Evolutionary conservation across 1,140 invertebrate species (phyloP), one percentile per base, ranked within the genome.

Genomic region (Drosophila oshimai): DNA sequence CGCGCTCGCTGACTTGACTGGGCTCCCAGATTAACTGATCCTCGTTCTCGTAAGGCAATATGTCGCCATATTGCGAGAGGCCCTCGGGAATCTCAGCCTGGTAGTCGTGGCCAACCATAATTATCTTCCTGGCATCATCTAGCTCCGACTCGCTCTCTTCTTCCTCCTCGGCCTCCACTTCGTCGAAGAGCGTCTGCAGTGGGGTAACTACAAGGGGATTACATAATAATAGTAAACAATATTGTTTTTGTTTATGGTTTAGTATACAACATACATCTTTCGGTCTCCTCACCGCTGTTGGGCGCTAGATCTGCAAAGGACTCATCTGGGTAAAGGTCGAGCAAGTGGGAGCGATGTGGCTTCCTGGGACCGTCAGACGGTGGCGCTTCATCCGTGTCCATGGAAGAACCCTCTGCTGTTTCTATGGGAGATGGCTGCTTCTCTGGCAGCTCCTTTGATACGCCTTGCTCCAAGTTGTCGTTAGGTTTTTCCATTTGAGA

Each of bases 1-100:
- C 93, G 44, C 93, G 92, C 84, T 96, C 95, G 17, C 93, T 93
- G 39, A 98, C 92, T 67, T 94, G 93, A 75, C 92, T 93, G 1
- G 98, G 98, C 91, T 98, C 96, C 98, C 98, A 99, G 1, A 99
- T 91, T 53, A 99, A 92, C 91, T 98, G 97, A 90, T 99, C 98
- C 91, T 98, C 97, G 92, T 99, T 99, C 92, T 99, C 97, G 92
- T 99, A 99, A 0, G 97, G 97, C 65, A 97, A 92, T 3, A 96
- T 96, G 92, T 98, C 97, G 88, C 97, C 98, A 92, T 99, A 98
- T 86, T 95, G 95, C 84, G 95, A 96, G 3, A 99, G 92, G 13
- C 96, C 97, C 91, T 98, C 97, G 1, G 98, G 98, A 83, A 99
- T 97, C 53, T 94, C 94, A 12, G 98, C 98, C 92, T 99, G 98